Percentiles rank a stretch among this genome's conserved stretches.
phyloP scores from a whole-genome alignment of 2,888 invertebrate species.

The Pteria penguin region DNA sequence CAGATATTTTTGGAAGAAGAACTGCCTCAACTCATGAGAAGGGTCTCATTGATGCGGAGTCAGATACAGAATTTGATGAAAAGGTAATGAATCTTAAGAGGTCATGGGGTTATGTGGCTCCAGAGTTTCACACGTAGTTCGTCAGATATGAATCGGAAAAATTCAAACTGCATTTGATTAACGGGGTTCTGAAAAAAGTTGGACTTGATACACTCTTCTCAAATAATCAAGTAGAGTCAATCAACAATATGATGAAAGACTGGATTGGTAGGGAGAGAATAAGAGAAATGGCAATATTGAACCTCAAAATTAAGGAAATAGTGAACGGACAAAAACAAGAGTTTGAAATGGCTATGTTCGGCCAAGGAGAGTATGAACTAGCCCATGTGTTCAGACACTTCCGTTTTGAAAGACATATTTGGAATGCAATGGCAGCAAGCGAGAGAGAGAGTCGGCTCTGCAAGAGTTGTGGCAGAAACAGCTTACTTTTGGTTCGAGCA shows the following conservation, averaged over 20 bases:
- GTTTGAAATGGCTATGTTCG: slow-evolving; percentile 1
- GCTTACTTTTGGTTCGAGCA: too few relatives aligned
- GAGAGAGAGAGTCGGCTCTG: too few relatives aligned
- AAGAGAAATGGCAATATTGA: neutral
- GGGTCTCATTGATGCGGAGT: neutral
- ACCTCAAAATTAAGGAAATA: neutral
- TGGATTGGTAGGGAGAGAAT: slow-evolving; percentile 1
- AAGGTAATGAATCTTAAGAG: too few relatives aligned
- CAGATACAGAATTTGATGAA: too few relatives aligned
- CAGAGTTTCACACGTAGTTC: too few relatives aligned
- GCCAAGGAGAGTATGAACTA: neutral
- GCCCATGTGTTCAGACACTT: neutral
- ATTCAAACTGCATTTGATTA: too few relatives aligned
- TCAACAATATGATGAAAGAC: neutral
- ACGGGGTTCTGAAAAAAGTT: too few relatives aligned
- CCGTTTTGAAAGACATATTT: slow-evolving; percentile 7
- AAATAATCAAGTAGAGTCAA: neutral
- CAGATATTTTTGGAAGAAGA: slow-evolving; percentile 2
- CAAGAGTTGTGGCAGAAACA: too few relatives aligned
- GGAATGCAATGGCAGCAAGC: neutral
- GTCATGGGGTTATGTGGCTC: too few relatives aligned
- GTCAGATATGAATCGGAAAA: too few relatives aligned
- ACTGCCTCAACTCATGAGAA: neutral
- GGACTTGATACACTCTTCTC: too few relatives aligned
- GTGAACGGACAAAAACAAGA: slow-evolving; percentile 1